A percentile compares a stretch with the other conserved stretches of the same genome.
phyloP scores from a whole-genome alignment of 2,797 vertebrate genomes.

The Protonibea diacanthus region DNA sequence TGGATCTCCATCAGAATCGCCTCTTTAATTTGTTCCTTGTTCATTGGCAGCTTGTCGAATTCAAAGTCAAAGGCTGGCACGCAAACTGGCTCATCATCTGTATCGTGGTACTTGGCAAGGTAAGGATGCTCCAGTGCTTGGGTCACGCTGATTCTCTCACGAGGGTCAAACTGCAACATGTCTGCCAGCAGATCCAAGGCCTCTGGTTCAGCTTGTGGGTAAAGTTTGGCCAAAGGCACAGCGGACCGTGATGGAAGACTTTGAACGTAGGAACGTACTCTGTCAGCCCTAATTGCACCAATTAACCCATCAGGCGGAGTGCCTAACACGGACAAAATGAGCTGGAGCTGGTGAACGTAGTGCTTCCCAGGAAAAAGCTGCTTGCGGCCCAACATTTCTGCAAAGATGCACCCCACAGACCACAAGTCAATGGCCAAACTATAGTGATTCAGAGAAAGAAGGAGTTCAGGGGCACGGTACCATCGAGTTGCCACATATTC shows the following conservation, averaged over 20 bases:
- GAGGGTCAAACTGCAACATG: constrained; percentile 92
- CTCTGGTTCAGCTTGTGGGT: constrained; percentile 88
- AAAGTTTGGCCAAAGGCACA: constrained; percentile 88
- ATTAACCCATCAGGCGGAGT: constrained; percentile 90
- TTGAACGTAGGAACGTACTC: constrained; percentile 92
- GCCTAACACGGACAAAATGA: constrained; percentile 92
- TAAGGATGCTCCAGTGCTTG: constrained; percentile 92
- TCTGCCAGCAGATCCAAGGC: constrained; percentile 88
- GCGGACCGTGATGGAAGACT: constrained; percentile 89
- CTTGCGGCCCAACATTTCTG: constrained; percentile 93
- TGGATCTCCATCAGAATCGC: constrained; percentile 94
- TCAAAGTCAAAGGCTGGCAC: constrained; percentile 95
- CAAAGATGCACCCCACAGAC: constrained; percentile 96
- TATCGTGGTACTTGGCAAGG: constrained; percentile 93
- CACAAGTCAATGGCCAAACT: constrained; percentile 94
- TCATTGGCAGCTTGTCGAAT: constrained; percentile 89
- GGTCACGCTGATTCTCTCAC: constrained; percentile 87
- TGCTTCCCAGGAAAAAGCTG: constrained; percentile 94
- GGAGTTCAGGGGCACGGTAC: constrained; percentile 94
- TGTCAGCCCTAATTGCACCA: constrained; percentile 89
- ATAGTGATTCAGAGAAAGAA: constrained; percentile 93
- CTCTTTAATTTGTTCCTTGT: constrained; percentile 92
- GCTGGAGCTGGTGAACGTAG: constrained; percentile 94
- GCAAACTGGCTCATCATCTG: constrained; percentile 94
- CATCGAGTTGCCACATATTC: constrained; percentile 96